Evolutionary conservation across 2,888 invertebrate genomes (phyloP).

Genomic region (Torymus tubicola): DNA sequence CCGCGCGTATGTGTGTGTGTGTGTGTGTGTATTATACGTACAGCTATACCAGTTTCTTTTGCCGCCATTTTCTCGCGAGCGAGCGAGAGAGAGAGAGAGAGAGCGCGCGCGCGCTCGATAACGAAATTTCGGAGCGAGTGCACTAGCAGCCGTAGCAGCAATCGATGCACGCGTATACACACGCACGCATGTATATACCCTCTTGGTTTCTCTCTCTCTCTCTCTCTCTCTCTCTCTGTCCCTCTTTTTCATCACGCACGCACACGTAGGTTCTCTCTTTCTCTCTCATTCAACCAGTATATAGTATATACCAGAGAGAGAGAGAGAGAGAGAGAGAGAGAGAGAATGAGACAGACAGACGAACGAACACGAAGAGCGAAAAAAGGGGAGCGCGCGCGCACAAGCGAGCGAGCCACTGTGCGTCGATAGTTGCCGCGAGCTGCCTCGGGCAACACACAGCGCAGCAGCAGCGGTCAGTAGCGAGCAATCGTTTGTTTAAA

Average conservation of each 20-base stretch:
- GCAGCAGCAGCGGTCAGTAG: constrained; percentile 25
- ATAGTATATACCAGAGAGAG: too few relatives aligned
- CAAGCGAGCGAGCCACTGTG: constrained; percentile 17
- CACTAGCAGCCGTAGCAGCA: too few relatives aligned
- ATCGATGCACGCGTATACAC: too few relatives aligned
- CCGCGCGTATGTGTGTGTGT: neutral
- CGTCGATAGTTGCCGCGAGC: constrained; percentile 45
- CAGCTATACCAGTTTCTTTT: neutral
- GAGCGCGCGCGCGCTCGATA: too few relatives aligned
- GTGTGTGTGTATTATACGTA: neutral
- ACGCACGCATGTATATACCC: too few relatives aligned
- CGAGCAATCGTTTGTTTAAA: constrained; percentile 28
- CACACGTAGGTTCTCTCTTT: constrained; percentile 27
- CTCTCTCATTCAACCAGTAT: neutral
- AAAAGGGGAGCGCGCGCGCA: too few relatives aligned
- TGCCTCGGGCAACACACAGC: neutral
- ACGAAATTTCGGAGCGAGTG: too few relatives aligned
- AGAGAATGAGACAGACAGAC: too few relatives aligned
- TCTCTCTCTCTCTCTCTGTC: constrained; percentile 35
- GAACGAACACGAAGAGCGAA: too few relatives aligned
- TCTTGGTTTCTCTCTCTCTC: constrained; percentile 36
- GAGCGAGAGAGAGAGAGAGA: neutral
- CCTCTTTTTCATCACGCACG: neutral
- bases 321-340: too few relatives aligned
- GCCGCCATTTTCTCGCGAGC: neutral